These are phyloP conservation scores for Ischnura elegans DNA, from an alignment of 2,888 invertebrate species.

Conservation along the genomic window DNA sequence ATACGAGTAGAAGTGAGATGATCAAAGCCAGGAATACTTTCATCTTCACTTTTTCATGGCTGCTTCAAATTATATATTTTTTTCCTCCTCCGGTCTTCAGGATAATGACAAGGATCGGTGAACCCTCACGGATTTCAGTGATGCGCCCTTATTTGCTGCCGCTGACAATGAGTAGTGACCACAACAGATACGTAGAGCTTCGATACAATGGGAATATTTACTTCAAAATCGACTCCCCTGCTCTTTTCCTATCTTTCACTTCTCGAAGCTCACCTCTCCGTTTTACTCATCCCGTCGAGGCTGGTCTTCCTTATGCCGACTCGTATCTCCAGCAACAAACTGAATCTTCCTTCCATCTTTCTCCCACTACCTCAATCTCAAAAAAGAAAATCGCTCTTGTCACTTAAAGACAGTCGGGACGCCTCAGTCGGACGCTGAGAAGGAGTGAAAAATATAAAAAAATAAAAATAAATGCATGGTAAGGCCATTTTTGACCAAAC, in stretches of 20 bases:
- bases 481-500: slow-evolving; percentile 58
- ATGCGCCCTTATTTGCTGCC: too few species aligned
- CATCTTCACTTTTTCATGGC: too few species aligned
- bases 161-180: too few species aligned
- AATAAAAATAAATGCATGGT: slow-evolving; percentile 19
- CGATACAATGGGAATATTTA: not conserved
- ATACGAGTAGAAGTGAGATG: too few species aligned
- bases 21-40: too few species aligned
- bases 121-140: too few species aligned
- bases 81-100: too few species aligned
- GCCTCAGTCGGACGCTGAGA: not conserved
- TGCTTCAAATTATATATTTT: too few species aligned
- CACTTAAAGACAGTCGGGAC: slow-evolving; percentile 45
- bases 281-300: not conserved
- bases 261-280: not conserved
- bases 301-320: not conserved
- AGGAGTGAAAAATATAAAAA: not conserved
- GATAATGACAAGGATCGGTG: too few species aligned
- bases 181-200: not conserved
- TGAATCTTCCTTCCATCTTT: not conserved
- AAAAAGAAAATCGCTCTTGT: not conserved
- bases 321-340: not conserved
- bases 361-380: too few species aligned
- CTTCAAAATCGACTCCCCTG: not conserved
- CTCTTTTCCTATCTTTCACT: not conserved